Base-by-base conservation (phyloP, 2,888 invertebrate species). In the Linnaemya tessellans region DNA sequence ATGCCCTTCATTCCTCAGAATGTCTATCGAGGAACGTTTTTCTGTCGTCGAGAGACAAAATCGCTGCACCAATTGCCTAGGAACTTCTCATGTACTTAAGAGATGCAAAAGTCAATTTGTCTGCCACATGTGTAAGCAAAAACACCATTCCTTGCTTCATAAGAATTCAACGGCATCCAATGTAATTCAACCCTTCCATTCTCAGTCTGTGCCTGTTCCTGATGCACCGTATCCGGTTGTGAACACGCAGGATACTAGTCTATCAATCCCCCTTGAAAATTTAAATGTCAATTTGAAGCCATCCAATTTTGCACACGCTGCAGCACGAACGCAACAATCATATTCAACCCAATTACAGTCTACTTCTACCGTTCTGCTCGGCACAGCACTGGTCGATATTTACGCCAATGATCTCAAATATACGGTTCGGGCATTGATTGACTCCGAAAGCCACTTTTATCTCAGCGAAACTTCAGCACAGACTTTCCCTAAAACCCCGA, bases 1-100 rank as follows among this genome's bases (percentile, higher is more conserved):
- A 43, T 41, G 62, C 18, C 62, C 74, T 1, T 3, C 13, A 13
- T 74, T 74, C 11, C 38, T 74, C 0, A 35, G 15, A 35, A 74
- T 62, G 74, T 51, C 74, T n/a, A 35, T 73, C 13, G 60, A 74
- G 11, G 74, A 62, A 38, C 49, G 62, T 1, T 74, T 62, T 15
- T 7, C 62, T 3, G 35, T 46, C 8, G 46, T 62, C 1, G 49
- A 58, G 18, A 11, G 8, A 25, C 60, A 73, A 13, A 73, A 73
- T 11, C 22, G 68, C 1, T 73, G 74, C 15, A 51, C 62, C 0
- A 74, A 74, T 20, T 74, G 51, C 13, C 46, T 74, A 8, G 74
- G 58, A 8, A 62, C 62, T 0, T 74, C 62, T 1, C 74, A 73
- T 18, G 60, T 60, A 10, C 46, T 46, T 15, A 73, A 46, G 18